These are phyloP conservation scores for Epinotia demarniana DNA, from an alignment of 2,888 invertebrate species.

Conservation along the genomic window DNA sequence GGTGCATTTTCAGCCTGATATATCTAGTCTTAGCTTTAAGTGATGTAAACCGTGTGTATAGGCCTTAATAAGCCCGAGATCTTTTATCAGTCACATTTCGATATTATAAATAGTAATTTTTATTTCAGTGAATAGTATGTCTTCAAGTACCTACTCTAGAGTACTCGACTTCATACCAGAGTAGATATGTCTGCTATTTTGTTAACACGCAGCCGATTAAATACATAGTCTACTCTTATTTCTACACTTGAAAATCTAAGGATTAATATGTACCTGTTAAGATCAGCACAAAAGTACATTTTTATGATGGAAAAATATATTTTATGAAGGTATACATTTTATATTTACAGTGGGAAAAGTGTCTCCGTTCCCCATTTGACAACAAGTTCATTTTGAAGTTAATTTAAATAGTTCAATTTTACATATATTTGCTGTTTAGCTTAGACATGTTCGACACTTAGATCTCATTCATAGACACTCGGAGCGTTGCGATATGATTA, in stretches of 20 bases:
- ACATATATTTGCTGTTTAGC: not conserved
- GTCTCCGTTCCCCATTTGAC: not conserved
- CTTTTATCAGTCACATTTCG: conserved; percentile 57
- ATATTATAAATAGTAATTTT: conserved; percentile 33
- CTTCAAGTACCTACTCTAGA: not conserved
- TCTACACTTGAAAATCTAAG: not conserved
- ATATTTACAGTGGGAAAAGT: not conserved
- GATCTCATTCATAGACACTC: not conserved
- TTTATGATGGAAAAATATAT: conserved; percentile 23
- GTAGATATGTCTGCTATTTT: not conserved
- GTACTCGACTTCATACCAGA: not conserved
- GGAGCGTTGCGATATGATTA: too few species aligned
- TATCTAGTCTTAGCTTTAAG: conserved; percentile 22
- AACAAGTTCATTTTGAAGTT: not conserved
- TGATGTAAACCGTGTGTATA: conserved; percentile 47
- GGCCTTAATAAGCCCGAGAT: conserved; percentile 66
- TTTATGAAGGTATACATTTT: not conserved
- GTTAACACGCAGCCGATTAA: not conserved
- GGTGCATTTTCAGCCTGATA: conserved; percentile 46
- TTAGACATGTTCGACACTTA: too few species aligned
- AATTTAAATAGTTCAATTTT: not conserved
- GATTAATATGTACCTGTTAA: not conserved
- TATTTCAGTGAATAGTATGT: conserved; percentile 17
- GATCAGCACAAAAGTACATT: conserved; percentile 19
- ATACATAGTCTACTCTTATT: not conserved